Conservation (phyloP, 2,797 vertebrate genomes). For the Phataginus tricuspis region DNA sequence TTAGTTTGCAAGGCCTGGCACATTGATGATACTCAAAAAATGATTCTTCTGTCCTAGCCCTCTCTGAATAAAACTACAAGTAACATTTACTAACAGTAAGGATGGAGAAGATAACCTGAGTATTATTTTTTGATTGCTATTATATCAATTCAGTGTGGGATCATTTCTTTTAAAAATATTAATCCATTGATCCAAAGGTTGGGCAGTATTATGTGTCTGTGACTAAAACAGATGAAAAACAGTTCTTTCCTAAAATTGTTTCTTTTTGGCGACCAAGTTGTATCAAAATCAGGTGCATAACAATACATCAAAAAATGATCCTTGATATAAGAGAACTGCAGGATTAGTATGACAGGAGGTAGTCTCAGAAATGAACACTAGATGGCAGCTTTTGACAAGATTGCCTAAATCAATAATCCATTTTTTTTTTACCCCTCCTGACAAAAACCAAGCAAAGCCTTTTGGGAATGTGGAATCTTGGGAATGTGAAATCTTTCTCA, state of each 20-base stretch:
- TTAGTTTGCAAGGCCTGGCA: background rate
- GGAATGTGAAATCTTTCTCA: background rate
- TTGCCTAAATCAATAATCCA: background rate
- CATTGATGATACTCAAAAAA: background rate
- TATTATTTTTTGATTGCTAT: background rate
- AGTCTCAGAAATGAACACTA: constrained; percentile 50
- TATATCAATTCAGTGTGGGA: background rate
- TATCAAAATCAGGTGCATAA: constrained; percentile 13
- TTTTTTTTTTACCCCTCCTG: background rate
- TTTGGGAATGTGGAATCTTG: no score
- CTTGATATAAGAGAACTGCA: background rate
- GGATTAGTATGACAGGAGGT: background rate
- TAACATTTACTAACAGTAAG: background rate
- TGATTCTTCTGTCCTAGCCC: background rate
- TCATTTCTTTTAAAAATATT: constrained; percentile 20
- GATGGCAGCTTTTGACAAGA: constrained; percentile 6
- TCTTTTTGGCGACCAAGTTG: background rate
- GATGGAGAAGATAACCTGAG: background rate
- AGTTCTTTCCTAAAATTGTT: background rate
- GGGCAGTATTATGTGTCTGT: background rate
- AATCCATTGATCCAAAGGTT: background rate
- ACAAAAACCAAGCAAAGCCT: background rate
- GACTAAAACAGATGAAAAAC: background rate
- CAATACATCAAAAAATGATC: background rate
- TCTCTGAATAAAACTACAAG: background rate